Evolutionary conservation across 1,140 invertebrate genomes (phyloP).

Genomic region (Bicyclus anynana): DNA sequence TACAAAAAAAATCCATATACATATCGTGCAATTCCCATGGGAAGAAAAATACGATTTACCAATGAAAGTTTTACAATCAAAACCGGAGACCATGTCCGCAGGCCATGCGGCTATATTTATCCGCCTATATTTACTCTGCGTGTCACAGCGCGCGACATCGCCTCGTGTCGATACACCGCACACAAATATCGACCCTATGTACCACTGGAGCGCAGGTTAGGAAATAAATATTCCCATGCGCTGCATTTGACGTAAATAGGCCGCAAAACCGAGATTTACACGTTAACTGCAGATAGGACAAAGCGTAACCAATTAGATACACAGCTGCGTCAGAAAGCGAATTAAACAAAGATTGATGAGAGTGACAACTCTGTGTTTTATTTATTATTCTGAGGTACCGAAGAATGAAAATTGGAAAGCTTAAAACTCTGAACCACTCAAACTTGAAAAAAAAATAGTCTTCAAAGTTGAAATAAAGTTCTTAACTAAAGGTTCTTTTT

Average conservation of each 20-base stretch:
- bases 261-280: slow-evolving; percentile 19
- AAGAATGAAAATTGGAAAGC: no score
- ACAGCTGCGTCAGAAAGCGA: no score
- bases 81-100: slow-evolving; percentile 28
- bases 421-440: no score
- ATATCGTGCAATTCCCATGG: neutral
- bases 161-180: slow-evolving; percentile 6
- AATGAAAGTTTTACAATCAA: slow-evolving; percentile 3
- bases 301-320: neutral
- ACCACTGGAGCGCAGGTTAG: slow-evolving; percentile 6
- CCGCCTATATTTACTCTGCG: slow-evolving; percentile 49
- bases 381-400: no score
- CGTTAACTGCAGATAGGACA: neutral
- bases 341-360: no score
- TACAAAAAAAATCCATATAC: no score
- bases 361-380: no score
- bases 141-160: slow-evolving; percentile 60
- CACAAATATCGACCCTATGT: slow-evolving; percentile 30
- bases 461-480: no score
- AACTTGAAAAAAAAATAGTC: no score
- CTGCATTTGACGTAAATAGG: slow-evolving; percentile 26
- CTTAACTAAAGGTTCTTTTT: no score
- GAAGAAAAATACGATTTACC: neutral
- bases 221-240: slow-evolving; percentile 13
- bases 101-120: slow-evolving; percentile 58